These are phyloP conservation scores for Apis florea DNA, from an alignment of 1,140 invertebrate species.

Conservation along the genomic window DNA sequence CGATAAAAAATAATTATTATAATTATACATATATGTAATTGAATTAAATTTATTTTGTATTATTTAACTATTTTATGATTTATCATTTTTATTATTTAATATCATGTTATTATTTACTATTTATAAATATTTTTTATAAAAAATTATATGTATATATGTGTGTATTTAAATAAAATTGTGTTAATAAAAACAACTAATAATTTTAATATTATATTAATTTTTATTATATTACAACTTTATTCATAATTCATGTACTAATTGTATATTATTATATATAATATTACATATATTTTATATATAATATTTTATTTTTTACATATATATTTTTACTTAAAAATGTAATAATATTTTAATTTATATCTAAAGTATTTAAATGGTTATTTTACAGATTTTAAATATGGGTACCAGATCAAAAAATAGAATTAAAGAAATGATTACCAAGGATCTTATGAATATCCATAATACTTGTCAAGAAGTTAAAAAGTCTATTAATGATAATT, in stretches of 20 bases:
- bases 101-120: not conserved
- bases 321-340: not conserved
- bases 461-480: constrained; percentile 40
- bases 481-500: constrained; percentile 28
- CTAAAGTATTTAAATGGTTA: not conserved
- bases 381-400: constrained; percentile 42
- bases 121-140: not conserved
- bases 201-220: not conserved
- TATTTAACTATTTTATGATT: not conserved
- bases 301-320: not conserved
- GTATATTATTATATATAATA: too few species aligned
- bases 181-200: too few species aligned
- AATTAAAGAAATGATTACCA: constrained; percentile 38
- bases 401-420: constrained; percentile 26
- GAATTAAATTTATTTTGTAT: not conserved
- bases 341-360: not conserved
- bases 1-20: not conserved
- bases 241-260: not conserved
- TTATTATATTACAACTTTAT: not conserved
- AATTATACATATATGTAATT: not conserved
- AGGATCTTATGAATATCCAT: constrained; percentile 43
- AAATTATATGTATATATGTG: not conserved
- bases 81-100: too few species aligned
- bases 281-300: not conserved
- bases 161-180: not conserved